Conservation (phyloP, 2,113 vertebrate species). For the Gallinago paraguaiae region DNA sequence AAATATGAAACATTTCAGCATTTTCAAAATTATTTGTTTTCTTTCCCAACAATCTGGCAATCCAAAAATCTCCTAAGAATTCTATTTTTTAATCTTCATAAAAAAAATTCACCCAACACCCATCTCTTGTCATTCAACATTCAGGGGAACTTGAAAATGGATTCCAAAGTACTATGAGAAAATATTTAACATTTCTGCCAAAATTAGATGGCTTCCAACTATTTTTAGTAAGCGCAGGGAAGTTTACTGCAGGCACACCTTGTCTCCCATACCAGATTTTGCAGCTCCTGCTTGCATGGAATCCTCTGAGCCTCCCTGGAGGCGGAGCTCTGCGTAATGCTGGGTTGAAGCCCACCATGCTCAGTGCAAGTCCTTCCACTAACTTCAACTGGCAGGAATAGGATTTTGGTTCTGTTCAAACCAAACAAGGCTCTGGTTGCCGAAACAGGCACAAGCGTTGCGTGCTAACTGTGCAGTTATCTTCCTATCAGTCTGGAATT, state of each 20-base stretch:
- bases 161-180: background rate
- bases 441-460: rapidly evolving
- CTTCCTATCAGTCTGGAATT: background rate
- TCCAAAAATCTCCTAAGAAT: background rate
- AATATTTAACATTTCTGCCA: background rate
- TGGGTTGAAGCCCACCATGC: background rate
- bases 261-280: background rate
- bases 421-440: rapidly evolving
- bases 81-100: background rate
- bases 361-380: background rate
- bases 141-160: background rate
- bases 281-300: background rate
- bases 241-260: background rate
- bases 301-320: background rate
- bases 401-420: background rate
- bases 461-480: background rate
- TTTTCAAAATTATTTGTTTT: background rate
- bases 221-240: background rate
- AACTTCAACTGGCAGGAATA: background rate
- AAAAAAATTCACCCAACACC: background rate
- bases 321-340: background rate
- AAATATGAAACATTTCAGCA: background rate
- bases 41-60: background rate
- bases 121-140: background rate
- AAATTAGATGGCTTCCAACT: background rate